Percentiles rank a stretch among this genome's conserved stretches.
These are phyloP conservation scores for Metaphire vulgaris DNA, from an alignment of 1,140 invertebrate genomes.

Conservation along the genomic window DNA sequence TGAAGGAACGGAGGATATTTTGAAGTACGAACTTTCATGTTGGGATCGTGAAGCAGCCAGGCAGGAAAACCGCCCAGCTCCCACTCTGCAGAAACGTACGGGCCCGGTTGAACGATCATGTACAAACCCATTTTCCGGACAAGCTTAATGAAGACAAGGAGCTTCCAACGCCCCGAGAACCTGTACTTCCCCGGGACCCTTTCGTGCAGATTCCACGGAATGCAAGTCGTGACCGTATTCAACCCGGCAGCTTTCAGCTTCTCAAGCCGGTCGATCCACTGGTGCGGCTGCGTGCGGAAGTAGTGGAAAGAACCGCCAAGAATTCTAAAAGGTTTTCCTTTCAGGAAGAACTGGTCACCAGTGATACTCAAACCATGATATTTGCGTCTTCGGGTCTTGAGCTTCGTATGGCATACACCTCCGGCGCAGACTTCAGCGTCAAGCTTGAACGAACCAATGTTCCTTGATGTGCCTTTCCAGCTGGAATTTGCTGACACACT, in stretches of 20 bases:
- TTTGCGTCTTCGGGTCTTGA: background rate
- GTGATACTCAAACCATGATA: constrained; percentile 33
- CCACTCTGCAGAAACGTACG: constrained; percentile 78
- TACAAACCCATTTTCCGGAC: constrained; percentile 70
- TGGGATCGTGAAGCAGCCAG: background rate
- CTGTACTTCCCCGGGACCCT: constrained; percentile 50
- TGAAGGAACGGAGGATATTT: constrained; percentile 43
- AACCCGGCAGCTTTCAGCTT: constrained; percentile 73
- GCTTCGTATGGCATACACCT: background rate
- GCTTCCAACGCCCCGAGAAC: constrained; percentile 57
- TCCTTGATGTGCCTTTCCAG: too few species aligned
- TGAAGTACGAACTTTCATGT: background rate
- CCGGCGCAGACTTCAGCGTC: too few species aligned
- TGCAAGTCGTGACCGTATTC: constrained; percentile 58
- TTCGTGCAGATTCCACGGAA: constrained; percentile 58
- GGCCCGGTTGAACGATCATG: constrained; percentile 75
- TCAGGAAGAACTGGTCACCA: constrained; percentile 66
- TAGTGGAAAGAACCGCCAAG: constrained; percentile 81
- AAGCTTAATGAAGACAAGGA: constrained; percentile 64
- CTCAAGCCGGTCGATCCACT: constrained; percentile 70
- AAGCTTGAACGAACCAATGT: too few species aligned
- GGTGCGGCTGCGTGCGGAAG: constrained; percentile 68
- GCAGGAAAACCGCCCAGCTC: constrained; percentile 70
- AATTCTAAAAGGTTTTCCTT: constrained; percentile 70
- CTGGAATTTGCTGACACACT: too few species aligned